These are phyloP conservation scores for Cossypha niveicapilla DNA, from an alignment of 2,797 vertebrate species.

Conservation along the genomic window DNA sequence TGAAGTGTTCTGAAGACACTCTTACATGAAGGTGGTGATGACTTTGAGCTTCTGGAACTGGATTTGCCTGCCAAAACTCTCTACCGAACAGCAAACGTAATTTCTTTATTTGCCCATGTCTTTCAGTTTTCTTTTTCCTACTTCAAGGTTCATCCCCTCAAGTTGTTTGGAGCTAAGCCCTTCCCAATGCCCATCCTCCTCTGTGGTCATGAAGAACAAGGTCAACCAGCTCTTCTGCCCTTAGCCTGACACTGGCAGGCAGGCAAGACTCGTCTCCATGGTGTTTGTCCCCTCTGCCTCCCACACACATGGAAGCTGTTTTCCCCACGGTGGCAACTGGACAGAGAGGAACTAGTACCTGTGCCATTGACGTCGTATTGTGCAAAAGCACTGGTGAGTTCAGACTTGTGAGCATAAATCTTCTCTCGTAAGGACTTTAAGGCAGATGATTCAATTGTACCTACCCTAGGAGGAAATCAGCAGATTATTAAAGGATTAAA, in stretches of 20 bases:
- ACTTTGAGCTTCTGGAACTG: background rate
- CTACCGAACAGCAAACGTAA: background rate
- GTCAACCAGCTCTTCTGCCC: background rate
- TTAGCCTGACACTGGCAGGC: background rate
- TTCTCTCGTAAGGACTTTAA: constrained; percentile 87
- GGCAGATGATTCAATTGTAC: constrained; percentile 86
- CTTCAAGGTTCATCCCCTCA: background rate
- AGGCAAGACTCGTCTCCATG: background rate
- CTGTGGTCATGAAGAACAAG: background rate
- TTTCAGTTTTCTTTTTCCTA: background rate
- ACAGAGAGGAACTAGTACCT: constrained; percentile 69
- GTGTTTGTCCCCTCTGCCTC: background rate
- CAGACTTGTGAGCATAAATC: constrained; percentile 85
- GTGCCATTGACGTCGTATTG: constrained; percentile 77
- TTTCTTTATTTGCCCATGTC: background rate
- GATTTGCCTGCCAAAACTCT: background rate
- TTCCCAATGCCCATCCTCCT: background rate
- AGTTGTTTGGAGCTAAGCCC: background rate
- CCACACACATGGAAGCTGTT: fast-evolving
- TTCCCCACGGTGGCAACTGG: background rate
- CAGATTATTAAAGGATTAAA: background rate
- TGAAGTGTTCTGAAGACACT: background rate
- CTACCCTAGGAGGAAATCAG: constrained; percentile 75
- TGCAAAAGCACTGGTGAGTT: constrained; percentile 84
- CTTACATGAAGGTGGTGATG: background rate